Evolutionary conservation across 2,888 invertebrate species (phyloP), one percentile per base, ranked within the genome.

Genomic region (Phyto melanocephala): DNA sequence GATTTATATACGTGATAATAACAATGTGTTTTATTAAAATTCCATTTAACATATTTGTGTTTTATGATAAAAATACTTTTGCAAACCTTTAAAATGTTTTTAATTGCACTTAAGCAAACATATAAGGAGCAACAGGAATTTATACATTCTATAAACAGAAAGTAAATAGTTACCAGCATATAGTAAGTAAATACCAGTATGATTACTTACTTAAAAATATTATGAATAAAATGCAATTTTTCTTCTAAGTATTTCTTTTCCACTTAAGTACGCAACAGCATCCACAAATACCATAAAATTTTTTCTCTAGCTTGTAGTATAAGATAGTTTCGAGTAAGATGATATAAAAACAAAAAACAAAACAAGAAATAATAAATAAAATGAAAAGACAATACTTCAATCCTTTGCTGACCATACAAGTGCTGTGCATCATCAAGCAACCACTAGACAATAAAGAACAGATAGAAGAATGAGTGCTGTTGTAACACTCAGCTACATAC

Each of bases 331-430:
- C 52, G 37, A 22, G 17, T 56, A 54, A 35, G 15, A 56, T 50
- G 17, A 22, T 20, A 62, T 20, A 50, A 24, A 33, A 54, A 33
- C 58, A 20, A 40, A 35, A 33, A 60, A 62, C 24, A 45, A 67
- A 65, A 63, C 62, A 70, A 68, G 58, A 56, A 40, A 58, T 47
- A 62, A 8, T 15, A 67, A 62, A 56, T 20, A 68, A 20, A 28
- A 68, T 7, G 10, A 22, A 22, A 11, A 58, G 33, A 67, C 11
- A 62, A 42, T 50, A 28, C 68, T 45, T 63, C 50, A 70, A 58
- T 40, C 11, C 56, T 62, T 71, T 58, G 24, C 70, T 80, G 70
- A 71, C 70, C 65, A 80, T 37, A 65, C 54, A 50, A 63, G 33
- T 63, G 50, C 17, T 68, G n/a, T 35, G 45, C 54, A 33, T n/a